Evolutionary conservation across 2,888 invertebrate species (phyloP), one percentile per base, ranked within the genome.

Genomic region (Stenurella melanura): DNA sequence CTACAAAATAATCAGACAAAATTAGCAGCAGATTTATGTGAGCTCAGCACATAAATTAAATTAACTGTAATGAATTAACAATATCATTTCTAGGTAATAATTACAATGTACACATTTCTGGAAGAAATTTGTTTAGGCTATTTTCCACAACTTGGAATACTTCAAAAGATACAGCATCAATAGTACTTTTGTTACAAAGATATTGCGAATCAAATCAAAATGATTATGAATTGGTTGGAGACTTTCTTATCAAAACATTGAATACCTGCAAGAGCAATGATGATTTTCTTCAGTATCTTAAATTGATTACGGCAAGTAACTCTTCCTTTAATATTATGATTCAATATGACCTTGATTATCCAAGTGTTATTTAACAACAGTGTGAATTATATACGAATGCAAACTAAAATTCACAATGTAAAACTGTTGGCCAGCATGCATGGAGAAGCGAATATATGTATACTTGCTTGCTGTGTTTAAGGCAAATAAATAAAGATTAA

Each of bases 221-320:
- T 0, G 89, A 89, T 26, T 90, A 90, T 56, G 93, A 93, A 83
- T 92, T 93, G 89, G 87, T 91, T 0, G 93, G 93, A 0, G 87
- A 91, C 70, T 91, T 93, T 79, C 84, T 94, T 3, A 88, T 91
- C 69, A 87, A 89, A 6, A 89, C 92, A 77, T 88, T 92, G 77
- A 87, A 88, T 3, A 87, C 90, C 61, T 91, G 90, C 75, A 90
- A 90, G 69, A 83, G 89, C 0, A 89, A 88, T 9, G 87, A 88
- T 10, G 91, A 92, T 83, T 77, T 90, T 1, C 77, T 83, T 0
- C 87, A 91, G 54, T 82, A 92, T 34, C 74, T 89, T 2, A 88
- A 88, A 50, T 84, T 93, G 64, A 76, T 92, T 5, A 89, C 90
- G 85, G 92, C 91, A 80, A 83, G 83, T 74, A n/a, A 64, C 11